phyloP scores from a whole-genome alignment of 2,888 invertebrate species.

The Troglohyphantes excavatus region DNA sequence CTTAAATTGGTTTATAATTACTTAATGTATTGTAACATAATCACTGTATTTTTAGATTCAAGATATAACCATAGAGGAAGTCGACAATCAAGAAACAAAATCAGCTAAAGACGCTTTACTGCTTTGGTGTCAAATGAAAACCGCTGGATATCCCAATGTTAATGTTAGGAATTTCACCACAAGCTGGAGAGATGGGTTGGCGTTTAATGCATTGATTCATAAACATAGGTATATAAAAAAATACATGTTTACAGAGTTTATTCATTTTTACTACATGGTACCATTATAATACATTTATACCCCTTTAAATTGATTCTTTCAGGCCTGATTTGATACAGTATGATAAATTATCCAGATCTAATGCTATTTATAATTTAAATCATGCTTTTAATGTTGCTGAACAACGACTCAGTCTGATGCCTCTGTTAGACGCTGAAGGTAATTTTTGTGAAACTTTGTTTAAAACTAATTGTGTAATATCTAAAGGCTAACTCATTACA shows the following conservation, averaged over 20 bases:
- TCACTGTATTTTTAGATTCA: constrained; percentile 87
- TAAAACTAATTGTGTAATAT: too few relatives aligned
- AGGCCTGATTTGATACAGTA: constrained; percentile 95
- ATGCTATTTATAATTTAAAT: constrained; percentile 97
- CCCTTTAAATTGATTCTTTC: constrained; percentile 29
- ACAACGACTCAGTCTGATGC: constrained; percentile 96
- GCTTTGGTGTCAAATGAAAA: constrained; percentile 99
- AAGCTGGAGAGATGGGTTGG: constrained; percentile 99
- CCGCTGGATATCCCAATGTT: constrained; percentile 99
- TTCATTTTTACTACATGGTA: too few relatives aligned
- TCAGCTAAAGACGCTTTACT: constrained; percentile 98
- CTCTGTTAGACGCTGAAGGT: constrained; percentile 97
- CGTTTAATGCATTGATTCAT: constrained; percentile 99
- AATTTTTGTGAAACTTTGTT: too few relatives aligned
- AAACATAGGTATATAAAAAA: constrained; percentile 89
- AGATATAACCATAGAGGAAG: constrained; percentile 99
- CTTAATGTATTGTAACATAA: neutral
- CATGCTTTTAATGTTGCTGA: constrained; percentile 99
- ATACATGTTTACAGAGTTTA: too few relatives aligned
- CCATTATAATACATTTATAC: neutral
- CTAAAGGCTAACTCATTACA: too few relatives aligned
- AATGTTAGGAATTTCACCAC: constrained; percentile 99
- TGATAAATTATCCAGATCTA: constrained; percentile 96
- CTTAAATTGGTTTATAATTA: neutral
- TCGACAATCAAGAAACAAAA: constrained; percentile 97